Conservation (phyloP, 2,888 invertebrate species). For the Tanytarsus gracilentus region DNA sequence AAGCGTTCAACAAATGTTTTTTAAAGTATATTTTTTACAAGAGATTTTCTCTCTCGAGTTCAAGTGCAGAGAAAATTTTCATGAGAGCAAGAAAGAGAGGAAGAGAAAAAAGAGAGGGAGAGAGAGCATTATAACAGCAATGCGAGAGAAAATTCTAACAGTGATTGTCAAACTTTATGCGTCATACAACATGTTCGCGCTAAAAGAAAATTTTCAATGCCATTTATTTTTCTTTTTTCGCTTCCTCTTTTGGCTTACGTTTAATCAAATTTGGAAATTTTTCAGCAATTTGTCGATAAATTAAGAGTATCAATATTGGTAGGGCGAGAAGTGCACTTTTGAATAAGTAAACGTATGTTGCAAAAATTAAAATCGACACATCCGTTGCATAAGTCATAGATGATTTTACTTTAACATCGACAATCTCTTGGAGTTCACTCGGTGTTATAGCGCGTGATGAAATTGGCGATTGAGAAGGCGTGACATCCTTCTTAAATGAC, state of each 20-base stretch:
- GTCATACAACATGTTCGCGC: not conserved
- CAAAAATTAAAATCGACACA: conserved; percentile 61
- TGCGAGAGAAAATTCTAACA: not conserved
- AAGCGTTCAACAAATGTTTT: not conserved
- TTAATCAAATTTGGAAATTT: conserved; percentile 52
- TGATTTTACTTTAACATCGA: conserved; percentile 58
- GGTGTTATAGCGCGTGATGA: conserved; percentile 32
- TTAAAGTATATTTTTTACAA: too few species aligned
- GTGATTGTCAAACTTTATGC: conserved; percentile 7
- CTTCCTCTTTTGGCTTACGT: too few species aligned
- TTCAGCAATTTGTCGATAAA: conserved; percentile 66
- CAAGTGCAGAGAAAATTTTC: too few species aligned
- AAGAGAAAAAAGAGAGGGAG: not conserved
- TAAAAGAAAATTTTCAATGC: not conserved
- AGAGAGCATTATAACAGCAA: not conserved
- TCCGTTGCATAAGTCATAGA: conserved; percentile 66
- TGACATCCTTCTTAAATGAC: conserved; percentile 30
- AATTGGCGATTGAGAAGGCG: conserved; percentile 3
- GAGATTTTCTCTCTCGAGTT: too few species aligned
- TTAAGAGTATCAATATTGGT: conserved; percentile 64
- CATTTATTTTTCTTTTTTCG: conserved; percentile 32
- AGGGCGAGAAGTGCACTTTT: conserved; percentile 71
- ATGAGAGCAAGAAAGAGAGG: not conserved
- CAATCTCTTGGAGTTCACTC: conserved; percentile 51
- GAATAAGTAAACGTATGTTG: conserved; percentile 73